These are phyloP conservation scores for Leptatherina wallacei DNA, from an alignment of 2,797 vertebrate genomes.

Conservation along the genomic window DNA sequence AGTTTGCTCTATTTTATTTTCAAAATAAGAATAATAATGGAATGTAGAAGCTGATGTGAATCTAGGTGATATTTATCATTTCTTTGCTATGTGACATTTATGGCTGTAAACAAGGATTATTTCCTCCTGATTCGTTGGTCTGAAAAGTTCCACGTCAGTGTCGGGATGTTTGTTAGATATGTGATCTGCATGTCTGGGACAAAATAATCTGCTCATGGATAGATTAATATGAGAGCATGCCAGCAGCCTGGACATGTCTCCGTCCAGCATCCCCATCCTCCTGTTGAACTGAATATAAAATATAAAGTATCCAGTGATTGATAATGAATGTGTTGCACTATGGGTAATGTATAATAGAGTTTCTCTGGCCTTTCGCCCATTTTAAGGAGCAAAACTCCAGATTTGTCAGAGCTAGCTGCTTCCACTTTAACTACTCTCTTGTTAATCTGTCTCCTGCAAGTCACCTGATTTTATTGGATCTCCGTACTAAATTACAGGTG, in stretches of 20 bases:
- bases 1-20: neutral
- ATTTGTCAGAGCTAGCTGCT: neutral
- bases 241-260: too few relatives aligned
- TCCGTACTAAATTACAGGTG: constrained; percentile 7
- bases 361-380: neutral
- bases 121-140: neutral
- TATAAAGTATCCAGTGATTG: neutral
- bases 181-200: too few relatives aligned
- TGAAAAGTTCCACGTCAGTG: too few relatives aligned
- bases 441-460: constrained; percentile 6
- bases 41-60: neutral
- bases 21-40: neutral
- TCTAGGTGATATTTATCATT: neutral
- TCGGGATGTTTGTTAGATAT: too few relatives aligned
- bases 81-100: neutral
- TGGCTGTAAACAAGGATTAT: neutral
- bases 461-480: neutral
- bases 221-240: neutral
- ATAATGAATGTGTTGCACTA: neutral
- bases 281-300: neutral
- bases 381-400: neutral
- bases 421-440: neutral
- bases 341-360: constrained; percentile 2
- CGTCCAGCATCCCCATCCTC: neutral
- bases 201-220: neutral